Conservation (phyloP, 2,888 invertebrate species). For the Liodrosophila aerea region DNA sequence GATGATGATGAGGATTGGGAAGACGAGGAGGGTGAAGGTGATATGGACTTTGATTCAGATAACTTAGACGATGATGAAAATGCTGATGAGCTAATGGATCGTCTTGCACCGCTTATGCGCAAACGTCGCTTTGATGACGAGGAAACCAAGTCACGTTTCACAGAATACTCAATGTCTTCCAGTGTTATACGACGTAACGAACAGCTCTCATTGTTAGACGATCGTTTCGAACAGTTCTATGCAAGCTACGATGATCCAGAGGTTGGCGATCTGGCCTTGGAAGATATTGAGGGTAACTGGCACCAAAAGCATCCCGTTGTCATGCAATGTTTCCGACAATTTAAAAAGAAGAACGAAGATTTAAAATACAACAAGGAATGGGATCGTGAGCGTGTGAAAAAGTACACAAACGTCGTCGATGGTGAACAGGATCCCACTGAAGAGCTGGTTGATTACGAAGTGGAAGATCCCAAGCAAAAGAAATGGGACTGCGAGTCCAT, state of each 20-base stretch:
- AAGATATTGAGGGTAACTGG: slow-evolving; percentile 90
- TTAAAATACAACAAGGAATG: slow-evolving; percentile 85
- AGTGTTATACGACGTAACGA: slow-evolving; percentile 94
- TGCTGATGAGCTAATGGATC: slow-evolving; percentile 82
- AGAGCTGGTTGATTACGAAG: slow-evolving; percentile 85
- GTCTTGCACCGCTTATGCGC: slow-evolving; percentile 82
- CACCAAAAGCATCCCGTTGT: slow-evolving; percentile 86
- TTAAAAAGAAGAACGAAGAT: slow-evolving; percentile 85
- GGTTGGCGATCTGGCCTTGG: slow-evolving; percentile 93
- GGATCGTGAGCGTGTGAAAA: slow-evolving; percentile 82
- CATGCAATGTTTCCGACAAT: slow-evolving; percentile 89
- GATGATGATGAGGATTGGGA: slow-evolving; percentile 60
- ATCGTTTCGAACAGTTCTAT: slow-evolving; percentile 93
- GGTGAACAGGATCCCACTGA: slow-evolving; percentile 84
- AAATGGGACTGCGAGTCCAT: slow-evolving; percentile 97
- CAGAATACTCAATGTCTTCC: slow-evolving; percentile 96
- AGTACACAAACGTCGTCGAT: slow-evolving; percentile 79
- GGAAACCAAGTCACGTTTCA: slow-evolving; percentile 94
- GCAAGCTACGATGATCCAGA: slow-evolving; percentile 94
- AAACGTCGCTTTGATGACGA: slow-evolving; percentile 83
- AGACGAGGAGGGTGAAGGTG: slow-evolving; percentile 59
- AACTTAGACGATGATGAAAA: slow-evolving; percentile 80
- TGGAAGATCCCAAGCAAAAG: slow-evolving; percentile 86
- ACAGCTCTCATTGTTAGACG: slow-evolving; percentile 91
- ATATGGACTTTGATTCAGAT: slow-evolving; percentile 73